Conservation (phyloP, 2,797 vertebrate genomes). For the Limnodromus scolopaceus region DNA sequence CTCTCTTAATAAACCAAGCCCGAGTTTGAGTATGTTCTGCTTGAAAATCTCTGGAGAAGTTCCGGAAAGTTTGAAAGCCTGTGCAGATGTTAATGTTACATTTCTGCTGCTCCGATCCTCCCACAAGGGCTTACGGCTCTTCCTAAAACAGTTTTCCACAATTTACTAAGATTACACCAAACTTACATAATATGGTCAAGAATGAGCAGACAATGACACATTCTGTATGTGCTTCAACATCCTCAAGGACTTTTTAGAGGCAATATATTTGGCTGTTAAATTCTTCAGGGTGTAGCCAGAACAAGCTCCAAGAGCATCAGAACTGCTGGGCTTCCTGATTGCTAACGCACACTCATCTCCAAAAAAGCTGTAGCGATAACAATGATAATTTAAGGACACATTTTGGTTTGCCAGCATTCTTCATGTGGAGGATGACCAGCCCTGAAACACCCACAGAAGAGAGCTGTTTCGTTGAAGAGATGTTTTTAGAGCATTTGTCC, state of each 20-base stretch:
- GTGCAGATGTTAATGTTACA: rapidly evolving
- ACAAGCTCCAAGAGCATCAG: background rate
- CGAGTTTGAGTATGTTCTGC: background rate
- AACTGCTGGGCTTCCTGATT: background rate
- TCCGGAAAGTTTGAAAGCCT: background rate
- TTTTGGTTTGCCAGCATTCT: background rate
- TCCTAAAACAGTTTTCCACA: background rate
- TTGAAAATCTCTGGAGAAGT: background rate
- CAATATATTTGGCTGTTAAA: background rate
- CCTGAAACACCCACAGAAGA: rapidly evolving
- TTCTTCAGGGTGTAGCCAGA: background rate
- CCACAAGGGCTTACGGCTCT: background rate
- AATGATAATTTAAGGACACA: background rate
- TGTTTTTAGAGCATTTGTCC: background rate
- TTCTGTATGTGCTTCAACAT: background rate
- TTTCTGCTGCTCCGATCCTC: background rate
- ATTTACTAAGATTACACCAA: background rate
- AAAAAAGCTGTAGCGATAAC: background rate
- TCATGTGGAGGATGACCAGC: background rate
- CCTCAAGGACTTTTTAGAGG: background rate
- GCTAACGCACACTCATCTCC: background rate
- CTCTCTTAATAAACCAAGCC: background rate
- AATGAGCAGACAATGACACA: background rate
- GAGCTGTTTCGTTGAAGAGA: background rate
- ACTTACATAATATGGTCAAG: background rate